A percentile compares a stretch with the other conserved stretches of the same genome.
Evolutionary conservation across 2,888 invertebrate species (phyloP).

Genomic region (Clivina fossor): DNA sequence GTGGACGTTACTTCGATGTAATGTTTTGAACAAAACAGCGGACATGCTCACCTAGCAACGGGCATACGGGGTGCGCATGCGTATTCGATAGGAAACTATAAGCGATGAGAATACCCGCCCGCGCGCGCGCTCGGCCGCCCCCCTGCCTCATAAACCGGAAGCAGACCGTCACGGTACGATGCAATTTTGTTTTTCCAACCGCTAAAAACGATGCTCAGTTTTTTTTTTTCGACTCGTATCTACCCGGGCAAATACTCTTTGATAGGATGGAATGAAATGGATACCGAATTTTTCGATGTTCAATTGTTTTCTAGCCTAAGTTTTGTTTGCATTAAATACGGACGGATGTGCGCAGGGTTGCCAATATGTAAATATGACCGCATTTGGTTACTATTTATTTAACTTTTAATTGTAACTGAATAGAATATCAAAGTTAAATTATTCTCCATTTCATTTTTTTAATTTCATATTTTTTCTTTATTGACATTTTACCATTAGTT

Average conservation of each 20-base stretch:
- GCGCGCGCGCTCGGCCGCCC: slow-evolving; percentile 12
- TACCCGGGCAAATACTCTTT: background rate
- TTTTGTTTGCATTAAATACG: too few relatives aligned
- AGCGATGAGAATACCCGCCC: background rate
- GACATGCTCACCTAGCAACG: slow-evolving; percentile 33
- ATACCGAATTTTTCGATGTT: slow-evolving; percentile 24
- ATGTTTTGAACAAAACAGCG: slow-evolving; percentile 34
- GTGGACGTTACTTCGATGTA: slow-evolving; percentile 25
- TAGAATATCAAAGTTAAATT: too few relatives aligned
- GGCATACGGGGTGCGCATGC: slow-evolving; percentile 16
- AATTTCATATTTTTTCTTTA: too few relatives aligned
- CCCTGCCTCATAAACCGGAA: slow-evolving; percentile 21
- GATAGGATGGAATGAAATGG: slow-evolving; percentile 16
- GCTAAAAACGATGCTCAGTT: slow-evolving; percentile 42
- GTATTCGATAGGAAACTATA: too few relatives aligned
- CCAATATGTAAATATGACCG: too few relatives aligned
- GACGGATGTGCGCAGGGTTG: too few relatives aligned
- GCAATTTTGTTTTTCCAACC: slow-evolving; percentile 50
- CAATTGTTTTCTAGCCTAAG: too few relatives aligned
- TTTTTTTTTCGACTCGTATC: slow-evolving; percentile 5
- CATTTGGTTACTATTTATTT: too few relatives aligned
- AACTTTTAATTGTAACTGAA: too few relatives aligned
- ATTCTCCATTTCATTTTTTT: too few relatives aligned
- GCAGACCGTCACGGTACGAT: slow-evolving; percentile 32
- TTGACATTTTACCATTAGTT: too few relatives aligned